Evolutionary conservation across 2,113 vertebrate species (phyloP).

Genomic region (Galemys pyrenaicus): DNA sequence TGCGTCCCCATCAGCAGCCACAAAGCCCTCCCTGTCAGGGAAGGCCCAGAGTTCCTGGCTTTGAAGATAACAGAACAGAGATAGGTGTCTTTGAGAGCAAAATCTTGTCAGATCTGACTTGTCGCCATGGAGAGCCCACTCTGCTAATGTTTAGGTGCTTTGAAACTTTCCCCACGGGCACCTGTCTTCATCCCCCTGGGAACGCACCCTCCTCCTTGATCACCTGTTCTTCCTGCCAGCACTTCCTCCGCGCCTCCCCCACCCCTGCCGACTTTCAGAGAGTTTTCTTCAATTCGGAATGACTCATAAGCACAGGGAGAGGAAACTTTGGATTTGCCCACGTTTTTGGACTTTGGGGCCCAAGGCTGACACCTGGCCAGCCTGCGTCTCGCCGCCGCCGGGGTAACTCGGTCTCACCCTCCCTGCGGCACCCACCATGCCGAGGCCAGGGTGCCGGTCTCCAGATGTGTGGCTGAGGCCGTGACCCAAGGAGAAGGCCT

Average conservation of each 20-base stretch:
- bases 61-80: slow-evolving; percentile 42
- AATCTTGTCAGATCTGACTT: slow-evolving; percentile 54
- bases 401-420: neutral
- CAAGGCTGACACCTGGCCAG: neutral
- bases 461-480: neutral
- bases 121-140: neutral
- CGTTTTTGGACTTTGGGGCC: neutral
- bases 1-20: neutral
- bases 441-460: neutral
- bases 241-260: too few species aligned
- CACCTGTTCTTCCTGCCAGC: neutral
- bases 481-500: neutral
- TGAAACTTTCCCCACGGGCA: neutral
- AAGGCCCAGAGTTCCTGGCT: slow-evolving; percentile 35
- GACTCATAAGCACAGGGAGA: slow-evolving; percentile 4
- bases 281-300: neutral
- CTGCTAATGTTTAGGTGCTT: neutral
- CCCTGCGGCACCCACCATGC: neutral
- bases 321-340: neutral
- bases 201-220: neutral
- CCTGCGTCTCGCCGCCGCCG: neutral
- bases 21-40: slow-evolving; percentile 6
- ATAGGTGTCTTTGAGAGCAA: neutral
- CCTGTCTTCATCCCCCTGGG: neutral
- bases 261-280: neutral